Base-by-base conservation (phyloP, 2,888 invertebrate genomes). In the Hofmannophila pseudospretella region DNA sequence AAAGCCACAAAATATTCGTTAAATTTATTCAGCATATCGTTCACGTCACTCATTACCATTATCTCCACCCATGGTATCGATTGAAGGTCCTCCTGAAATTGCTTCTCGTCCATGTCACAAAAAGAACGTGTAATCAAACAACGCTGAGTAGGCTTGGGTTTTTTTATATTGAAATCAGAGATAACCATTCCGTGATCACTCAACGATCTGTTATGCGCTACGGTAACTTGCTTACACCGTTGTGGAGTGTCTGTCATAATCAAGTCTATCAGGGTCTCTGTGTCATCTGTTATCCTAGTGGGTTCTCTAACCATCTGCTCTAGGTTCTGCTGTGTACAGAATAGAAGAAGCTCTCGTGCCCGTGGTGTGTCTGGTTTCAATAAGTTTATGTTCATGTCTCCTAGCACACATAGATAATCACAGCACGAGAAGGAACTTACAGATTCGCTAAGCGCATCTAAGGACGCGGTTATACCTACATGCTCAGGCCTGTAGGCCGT, bases 401-500 rank as follows among this genome's bases (percentile, higher is more conserved):
- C 29, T 1, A 47, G 7, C 1, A 51, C 1, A 22, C 32, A 42
- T 3, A 38, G 12, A 13, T 39, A 25, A 9, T 46, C 32, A 35
- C 45, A 47, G 9, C 38, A 7, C 0, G 39, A 23, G 14, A 42
- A 37, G 1, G 16, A 2, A 13, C 31, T 41, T 0, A 48, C 1
- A 1, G 49, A 49, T 11, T 52, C 45, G 20, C 39, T 39, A 1
- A 52, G 32, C 1, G 42, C 38, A 2, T 51, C 47, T 1, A 51
- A 22, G 3, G 49, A 42, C 0, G 19, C 19, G 2, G 16, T 9
- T 3, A 43, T 32, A 4, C 22, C 29, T 4, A 47, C 36, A 4
- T 26, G 11, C 28, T 44, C 47, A 1, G 51, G 45, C 26, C 51
- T 42, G 25, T 52, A 48, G 2, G 41, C 46, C 1, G 49, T 47